Conservation (phyloP, 2,113 vertebrate genomes). For the Motacilla tschutschensis region DNA sequence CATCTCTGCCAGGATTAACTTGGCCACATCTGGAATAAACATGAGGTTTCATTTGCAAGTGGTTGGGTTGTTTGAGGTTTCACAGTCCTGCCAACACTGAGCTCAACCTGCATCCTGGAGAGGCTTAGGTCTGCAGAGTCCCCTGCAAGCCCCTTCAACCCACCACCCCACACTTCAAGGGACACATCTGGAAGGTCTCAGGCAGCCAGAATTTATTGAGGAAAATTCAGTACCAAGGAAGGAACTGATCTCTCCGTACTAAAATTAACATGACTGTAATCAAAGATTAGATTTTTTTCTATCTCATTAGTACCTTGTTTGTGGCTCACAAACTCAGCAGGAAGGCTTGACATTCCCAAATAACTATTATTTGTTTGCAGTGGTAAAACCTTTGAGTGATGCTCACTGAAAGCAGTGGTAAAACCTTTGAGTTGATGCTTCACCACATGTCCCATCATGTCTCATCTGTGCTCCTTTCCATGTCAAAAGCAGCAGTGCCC, state of each 20-base stretch:
- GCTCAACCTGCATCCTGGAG: fast-evolving
- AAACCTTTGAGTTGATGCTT: not conserved
- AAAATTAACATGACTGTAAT: not conserved
- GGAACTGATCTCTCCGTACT: not conserved
- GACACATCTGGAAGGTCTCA: not conserved
- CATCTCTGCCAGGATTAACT: not conserved
- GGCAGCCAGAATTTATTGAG: conserved; percentile 28
- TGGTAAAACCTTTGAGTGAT: not conserved
- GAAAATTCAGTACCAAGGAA: not conserved
- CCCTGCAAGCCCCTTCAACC: not conserved
- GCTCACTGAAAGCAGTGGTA: not conserved
- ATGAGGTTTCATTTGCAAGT: not conserved
- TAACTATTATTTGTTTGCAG: not conserved
- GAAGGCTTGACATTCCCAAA: not conserved
- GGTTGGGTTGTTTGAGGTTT: not conserved
- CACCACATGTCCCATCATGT: not conserved
- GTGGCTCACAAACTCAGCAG: conserved; percentile 44
- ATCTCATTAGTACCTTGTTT: not conserved
- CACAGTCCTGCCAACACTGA: not conserved
- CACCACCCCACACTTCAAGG: not conserved
- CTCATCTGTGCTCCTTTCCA: not conserved
- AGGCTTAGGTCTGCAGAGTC: not conserved
- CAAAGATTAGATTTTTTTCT: not conserved
- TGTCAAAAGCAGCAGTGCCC: not conserved
- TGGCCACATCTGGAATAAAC: not conserved